Evolutionary conservation across 2,888 invertebrate genomes (phyloP), one percentile per base, ranked within the genome.

Genomic region (Ypsolopha scabrella): DNA sequence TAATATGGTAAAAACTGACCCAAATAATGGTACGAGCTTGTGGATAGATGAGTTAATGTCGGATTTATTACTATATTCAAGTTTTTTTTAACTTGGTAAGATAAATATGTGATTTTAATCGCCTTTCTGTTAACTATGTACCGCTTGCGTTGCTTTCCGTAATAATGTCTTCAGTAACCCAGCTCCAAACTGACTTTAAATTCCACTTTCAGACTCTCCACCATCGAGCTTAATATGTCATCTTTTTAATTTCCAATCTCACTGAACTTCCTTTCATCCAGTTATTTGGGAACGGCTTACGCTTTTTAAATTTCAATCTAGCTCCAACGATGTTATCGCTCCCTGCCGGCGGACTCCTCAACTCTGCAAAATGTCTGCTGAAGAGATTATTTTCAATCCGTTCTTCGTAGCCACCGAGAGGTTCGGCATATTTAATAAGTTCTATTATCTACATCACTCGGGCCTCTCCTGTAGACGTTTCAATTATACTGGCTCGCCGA

Each of bases 381-480:
- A 68, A 71, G 70, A 72, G 75, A 77, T 76, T 80, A 78, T 68
- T 69, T 69, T 65, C 73, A 75, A 80, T 79, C 75, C 73, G 68
- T 77, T 75, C 67, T 57, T 62, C 51, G 58, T 52, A 57, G 61
- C 60, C 65, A 58, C 63, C 58, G 59, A 68, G 67, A 72, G 71
- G 73, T 76, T 80, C 71, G 78, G 77, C 77, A 78, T 71, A 71
- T 75, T 75, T 75, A 75, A 78, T 73, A 75, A 76, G 68, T 59
- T 72, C 70, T 69, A 71, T 79, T 78, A 77, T 79, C 74, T 73
- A 68, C 70, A 66, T 71, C 70, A 68, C 59, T 65, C 62, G 67
- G 59, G 64, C 60, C 63, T 59, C 63, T 64, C 63, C 64, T 61
- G 61, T 58, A 71, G 75, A 77, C 72, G 64, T 75, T 75, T 78